These are phyloP conservation scores for Rotaria sp. DNA, from an alignment of 2,888 invertebrate species.

Conservation along the genomic window DNA sequence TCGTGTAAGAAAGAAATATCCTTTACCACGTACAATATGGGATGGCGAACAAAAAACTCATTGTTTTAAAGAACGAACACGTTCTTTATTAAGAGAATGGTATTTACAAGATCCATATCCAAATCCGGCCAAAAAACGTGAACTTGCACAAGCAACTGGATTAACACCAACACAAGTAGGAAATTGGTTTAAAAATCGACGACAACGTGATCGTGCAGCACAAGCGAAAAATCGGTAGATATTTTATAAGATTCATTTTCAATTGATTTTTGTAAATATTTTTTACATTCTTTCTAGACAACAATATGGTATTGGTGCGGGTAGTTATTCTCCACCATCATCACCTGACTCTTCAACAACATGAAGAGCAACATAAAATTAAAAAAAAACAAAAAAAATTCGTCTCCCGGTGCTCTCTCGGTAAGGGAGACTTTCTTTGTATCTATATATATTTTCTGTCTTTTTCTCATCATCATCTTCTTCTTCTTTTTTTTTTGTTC, in stretches of 20 bases:
- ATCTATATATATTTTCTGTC: background rate
- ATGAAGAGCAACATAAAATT: background rate
- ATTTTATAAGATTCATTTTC: too few relatives aligned
- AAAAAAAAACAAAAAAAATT: background rate
- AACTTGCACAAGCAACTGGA: constrained; percentile 79
- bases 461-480: too few relatives aligned
- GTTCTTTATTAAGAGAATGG: constrained; percentile 89
- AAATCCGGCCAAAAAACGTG: constrained; percentile 83
- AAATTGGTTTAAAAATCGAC: constrained; percentile 83
- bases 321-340: constrained; percentile 37
- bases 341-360: constrained; percentile 31
- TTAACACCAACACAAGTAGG: constrained; percentile 85
- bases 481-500: background rate
- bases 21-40: constrained; percentile 82
- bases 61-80: constrained; percentile 85
- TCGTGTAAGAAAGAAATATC: constrained; percentile 83
- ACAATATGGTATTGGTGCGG: background rate
- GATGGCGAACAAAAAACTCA: constrained; percentile 92
- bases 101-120: constrained; percentile 95
- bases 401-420: constrained; percentile 18
- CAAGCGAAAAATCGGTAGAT: constrained; percentile 74
- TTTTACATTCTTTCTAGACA: background rate
- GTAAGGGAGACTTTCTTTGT: background rate
- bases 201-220: constrained; percentile 78
- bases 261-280: background rate